Percentiles rank a stretch among this genome's conserved stretches.
Conservation (phyloP, 2,888 invertebrate genomes). For the Drosophila algonquin region DNA sequence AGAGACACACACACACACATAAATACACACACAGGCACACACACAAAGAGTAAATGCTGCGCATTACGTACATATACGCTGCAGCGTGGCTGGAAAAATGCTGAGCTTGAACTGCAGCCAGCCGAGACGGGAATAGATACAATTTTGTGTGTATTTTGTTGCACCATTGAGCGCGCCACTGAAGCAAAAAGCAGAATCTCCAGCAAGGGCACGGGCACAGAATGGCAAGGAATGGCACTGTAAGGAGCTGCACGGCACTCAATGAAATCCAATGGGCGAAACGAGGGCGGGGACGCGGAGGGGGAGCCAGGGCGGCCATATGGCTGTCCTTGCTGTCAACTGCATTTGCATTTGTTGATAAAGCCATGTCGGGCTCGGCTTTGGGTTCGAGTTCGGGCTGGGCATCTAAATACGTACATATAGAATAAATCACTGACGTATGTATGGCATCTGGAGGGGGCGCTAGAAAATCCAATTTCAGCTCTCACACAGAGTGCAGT, state of each 20-base stretch:
- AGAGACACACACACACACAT: constrained; percentile 11
- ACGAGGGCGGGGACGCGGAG: not conserved
- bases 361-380: constrained; percentile 38
- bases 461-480: constrained; percentile 70
- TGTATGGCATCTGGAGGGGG: constrained; percentile 45
- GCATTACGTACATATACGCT: constrained; percentile 53
- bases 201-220: constrained; percentile 25
- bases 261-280: constrained; percentile 61
- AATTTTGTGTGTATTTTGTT: constrained; percentile 73
- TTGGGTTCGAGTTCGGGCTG: not conserved
- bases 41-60: constrained; percentile 39
- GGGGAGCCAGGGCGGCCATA: constrained; percentile 2
- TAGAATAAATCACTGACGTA: constrained; percentile 70
- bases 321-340: constrained; percentile 47
- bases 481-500: constrained; percentile 31
- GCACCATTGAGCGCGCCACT: constrained; percentile 77
- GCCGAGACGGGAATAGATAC: constrained; percentile 44
- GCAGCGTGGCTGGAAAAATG: constrained; percentile 37
- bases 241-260: constrained; percentile 48
- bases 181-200: constrained; percentile 58
- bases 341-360: constrained; percentile 57
- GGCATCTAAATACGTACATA: constrained; percentile 41
- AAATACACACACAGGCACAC: no score
- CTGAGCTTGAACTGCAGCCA: constrained; percentile 35
- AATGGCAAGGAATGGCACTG: not conserved